Evolutionary conservation across 2,113 vertebrate species (phyloP), one percentile per base, ranked within the genome.

Genomic region (Chitala chitala): DNA sequence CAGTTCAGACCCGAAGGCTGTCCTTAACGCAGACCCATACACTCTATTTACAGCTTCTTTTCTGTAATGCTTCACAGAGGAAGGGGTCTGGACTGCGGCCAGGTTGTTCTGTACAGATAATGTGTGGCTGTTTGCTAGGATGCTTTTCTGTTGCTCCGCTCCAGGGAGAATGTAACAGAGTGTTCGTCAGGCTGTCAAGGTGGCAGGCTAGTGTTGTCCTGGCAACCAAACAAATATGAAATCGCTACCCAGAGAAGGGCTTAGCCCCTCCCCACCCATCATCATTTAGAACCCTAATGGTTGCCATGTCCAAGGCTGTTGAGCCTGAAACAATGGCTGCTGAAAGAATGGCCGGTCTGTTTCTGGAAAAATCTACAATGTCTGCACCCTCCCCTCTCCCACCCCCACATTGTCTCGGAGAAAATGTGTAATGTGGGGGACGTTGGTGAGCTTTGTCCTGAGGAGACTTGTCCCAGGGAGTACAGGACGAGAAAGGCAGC

Each of bases 181-280:
- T 4, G 63, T 59, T n/a, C 29, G 58, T 53, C 53, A 20, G 38
- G 17, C 42, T 24, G 4, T 26, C 6, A 38, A 58, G 55, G 55
- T 33, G 40, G 55, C 42, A 65, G 44, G 63, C 26, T 63, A 4
- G 20, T 51, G 73, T 76, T 73, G 71, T 36, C 74, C 70, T 3
- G 58, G 76, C 72, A 72, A 78, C 79, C 69, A 75, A 77, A 77
- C 73, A 80, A 76, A 77, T 70, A 80, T 17, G 22, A 15, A 56
- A 26, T 53, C 38, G 70, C 17, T 56, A 17, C 40, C 29, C 56
- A 58, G 26, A 29, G 55, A 63, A 40, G 68, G 69, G 40, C 22
- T 36, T 68, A n/a, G 64, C 4, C 64, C 5, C 73, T 38, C 65
- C 64, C 5, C 73, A 36, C 65, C 20, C 64, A 33, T 20, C 31